These are phyloP conservation scores for Emydura subglobosa DNA, from an alignment of 2,113 vertebrate species.

Conservation along the genomic window DNA sequence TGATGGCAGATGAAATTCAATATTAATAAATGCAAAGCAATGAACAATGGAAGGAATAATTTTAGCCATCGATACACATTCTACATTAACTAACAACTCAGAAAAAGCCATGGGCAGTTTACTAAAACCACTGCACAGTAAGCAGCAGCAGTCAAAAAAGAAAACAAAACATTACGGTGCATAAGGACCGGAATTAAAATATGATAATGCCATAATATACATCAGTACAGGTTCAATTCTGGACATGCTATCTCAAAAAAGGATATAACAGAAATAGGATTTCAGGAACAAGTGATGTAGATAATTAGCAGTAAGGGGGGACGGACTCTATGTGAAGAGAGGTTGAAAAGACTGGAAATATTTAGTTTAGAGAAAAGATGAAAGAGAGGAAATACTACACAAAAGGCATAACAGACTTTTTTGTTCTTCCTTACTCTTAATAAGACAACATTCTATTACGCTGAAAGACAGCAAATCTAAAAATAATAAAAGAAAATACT, in stretches of 20 bases:
- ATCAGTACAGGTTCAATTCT: neutral
- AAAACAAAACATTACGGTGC: neutral
- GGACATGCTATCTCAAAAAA: neutral
- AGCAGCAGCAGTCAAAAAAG: neutral
- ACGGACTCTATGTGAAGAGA: neutral
- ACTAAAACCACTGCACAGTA: neutral
- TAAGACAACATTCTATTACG: rapidly evolving
- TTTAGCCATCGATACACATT: neutral
- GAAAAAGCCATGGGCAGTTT: neutral
- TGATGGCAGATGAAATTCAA: neutral
- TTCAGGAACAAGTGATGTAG: neutral
- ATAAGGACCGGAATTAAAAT: neutral
- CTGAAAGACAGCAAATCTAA: neutral
- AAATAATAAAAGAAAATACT: neutral
- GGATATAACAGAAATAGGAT: neutral
- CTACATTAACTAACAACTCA: neutral
- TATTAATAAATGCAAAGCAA: neutral
- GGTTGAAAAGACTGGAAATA: neutral
- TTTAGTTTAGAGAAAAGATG: neutral
- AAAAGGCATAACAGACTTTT: neutral
- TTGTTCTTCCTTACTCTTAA: rapidly evolving
- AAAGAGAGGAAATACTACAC: neutral
- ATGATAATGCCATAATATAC: neutral
- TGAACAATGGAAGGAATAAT: neutral
- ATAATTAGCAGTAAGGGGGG: neutral